Evolutionary conservation across 1,140 invertebrate genomes (phyloP), one percentile per base, ranked within the genome.

Genomic region (Helicorthomorpha holstii): DNA sequence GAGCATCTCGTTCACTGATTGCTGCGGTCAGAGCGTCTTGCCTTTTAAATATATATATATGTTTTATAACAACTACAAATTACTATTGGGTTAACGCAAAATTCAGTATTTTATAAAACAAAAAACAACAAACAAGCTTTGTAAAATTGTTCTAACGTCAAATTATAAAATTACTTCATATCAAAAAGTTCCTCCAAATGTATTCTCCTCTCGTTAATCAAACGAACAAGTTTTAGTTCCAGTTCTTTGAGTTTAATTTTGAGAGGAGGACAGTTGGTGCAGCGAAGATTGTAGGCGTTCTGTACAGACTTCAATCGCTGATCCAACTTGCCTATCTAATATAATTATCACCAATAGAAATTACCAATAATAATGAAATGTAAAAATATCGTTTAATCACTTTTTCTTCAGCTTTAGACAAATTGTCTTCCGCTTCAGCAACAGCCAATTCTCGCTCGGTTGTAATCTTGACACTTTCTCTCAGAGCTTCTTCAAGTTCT

Each of bases 1-100:
- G 82, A 19, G 84, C 79, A 66, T 90, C 86, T 63, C 88, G 89
- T 61, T 90, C 85, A 62, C 81, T 85, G 42, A 90, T 80, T 1
- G 82, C 78, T 46, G 79, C 75, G 68, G 85, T 78, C 27, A 90
- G 64, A 51, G 85, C 80, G 69, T 90, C 85, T 67, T 82, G 80
- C 63, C 83, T 86, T 61, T n/a, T 25, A 70, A 70, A 62, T 21
- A 56, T 49, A 44, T 43, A 23, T 52, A 23, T 22, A 46, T 21
- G 27, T n/a, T n/a, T n/a, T n/a, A n/a, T n/a, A n/a, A n/a, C n/a
- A n/a, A n/a, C n/a, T 0, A 46, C 19, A 23, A 16, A 25, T 34
- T 2, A 51, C n/a, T 41, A 26, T 7, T 43, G 25, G 51, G 46
- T 41, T 45, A 48, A 58, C 51, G 42, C 50, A 49, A 54, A 52